A percentile compares a stretch with the other conserved stretches of the same genome.
These are phyloP conservation scores for Autographa pulchrina DNA, from an alignment of 2,888 invertebrate genomes.

Conservation along the genomic window DNA sequence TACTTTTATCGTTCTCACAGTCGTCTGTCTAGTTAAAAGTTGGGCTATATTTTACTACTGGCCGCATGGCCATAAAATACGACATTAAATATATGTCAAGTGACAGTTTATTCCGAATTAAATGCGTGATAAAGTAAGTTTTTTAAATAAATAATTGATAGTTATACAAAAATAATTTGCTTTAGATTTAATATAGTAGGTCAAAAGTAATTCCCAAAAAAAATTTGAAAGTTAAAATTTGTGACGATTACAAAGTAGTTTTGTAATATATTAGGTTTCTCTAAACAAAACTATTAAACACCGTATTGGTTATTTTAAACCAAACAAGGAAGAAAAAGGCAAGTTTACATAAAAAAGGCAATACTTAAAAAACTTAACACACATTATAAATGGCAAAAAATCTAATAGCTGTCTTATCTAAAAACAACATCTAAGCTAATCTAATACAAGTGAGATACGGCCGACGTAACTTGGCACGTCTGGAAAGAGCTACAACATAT, in stretches of 20 bases:
- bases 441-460: slow-evolving; percentile 36
- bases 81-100: slow-evolving; percentile 42
- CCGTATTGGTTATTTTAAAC: not conserved
- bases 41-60: slow-evolving; percentile 39
- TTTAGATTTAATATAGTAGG: not conserved
- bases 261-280: too few relatives aligned
- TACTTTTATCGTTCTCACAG: slow-evolving; percentile 7
- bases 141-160: slow-evolving; percentile 17
- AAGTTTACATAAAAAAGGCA: not conserved
- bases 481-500: too few relatives aligned
- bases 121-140: slow-evolving; percentile 32
- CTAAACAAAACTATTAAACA: too few relatives aligned
- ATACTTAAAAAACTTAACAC: not conserved
- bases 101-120: slow-evolving; percentile 48
- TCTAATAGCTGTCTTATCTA: slow-evolving; percentile 59
- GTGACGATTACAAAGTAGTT: too few relatives aligned
- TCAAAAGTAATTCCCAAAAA: too few relatives aligned
- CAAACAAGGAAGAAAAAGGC: not conserved
- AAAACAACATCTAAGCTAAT: slow-evolving; percentile 54
- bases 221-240: too few relatives aligned
- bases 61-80: slow-evolving; percentile 41
- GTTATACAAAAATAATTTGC: not conserved
- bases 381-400: slow-evolving; percentile 25
- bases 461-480: too few relatives aligned
- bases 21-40: slow-evolving; percentile 17